phyloP scores from a whole-genome alignment of 2,888 invertebrate species.

The Galeopsomyia nigrocyanea region DNA sequence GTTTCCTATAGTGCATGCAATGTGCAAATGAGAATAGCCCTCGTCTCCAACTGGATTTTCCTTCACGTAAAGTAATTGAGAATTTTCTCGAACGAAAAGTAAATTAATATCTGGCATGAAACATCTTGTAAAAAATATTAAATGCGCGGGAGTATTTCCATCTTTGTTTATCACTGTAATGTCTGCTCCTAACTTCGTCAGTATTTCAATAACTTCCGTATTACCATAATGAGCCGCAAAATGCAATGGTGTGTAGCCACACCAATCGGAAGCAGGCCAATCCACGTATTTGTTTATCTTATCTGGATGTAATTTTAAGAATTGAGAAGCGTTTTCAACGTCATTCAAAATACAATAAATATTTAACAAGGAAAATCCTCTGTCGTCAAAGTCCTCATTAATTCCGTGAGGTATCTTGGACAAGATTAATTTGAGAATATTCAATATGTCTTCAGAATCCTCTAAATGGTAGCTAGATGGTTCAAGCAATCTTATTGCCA shows the following conservation, averaged over 20 bases:
- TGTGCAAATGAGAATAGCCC: slow-evolving; percentile 24
- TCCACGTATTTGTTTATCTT: background rate
- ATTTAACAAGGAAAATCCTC: slow-evolving; percentile 19
- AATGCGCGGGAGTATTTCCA: slow-evolving; percentile 20
- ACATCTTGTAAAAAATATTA: slow-evolving; percentile 2
- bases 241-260: slow-evolving; percentile 21
- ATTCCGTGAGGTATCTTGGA: background rate
- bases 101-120: background rate
- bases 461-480: too few relatives aligned
- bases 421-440: too few relatives aligned
- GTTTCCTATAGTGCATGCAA: slow-evolving; percentile 6
- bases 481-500: slow-evolving; percentile 4
- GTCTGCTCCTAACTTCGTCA: background rate
- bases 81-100: background rate
- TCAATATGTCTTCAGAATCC: too few relatives aligned
- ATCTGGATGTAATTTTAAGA: background rate
- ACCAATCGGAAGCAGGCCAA: slow-evolving; percentile 19
- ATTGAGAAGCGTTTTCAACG: background rate
- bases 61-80: background rate
- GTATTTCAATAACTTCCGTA: background rate
- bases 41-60: slow-evolving; percentile 26
- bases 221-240: slow-evolving; percentile 19
- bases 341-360: slow-evolving; percentile 2
- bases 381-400: slow-evolving; percentile 9
- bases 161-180: slow-evolving; percentile 6